A percentile compares a stretch with the other conserved stretches of the same genome.
These are phyloP conservation scores for Polypedilum vanderplanki DNA, from an alignment of 1,140 invertebrate species.

Conservation along the genomic window DNA sequence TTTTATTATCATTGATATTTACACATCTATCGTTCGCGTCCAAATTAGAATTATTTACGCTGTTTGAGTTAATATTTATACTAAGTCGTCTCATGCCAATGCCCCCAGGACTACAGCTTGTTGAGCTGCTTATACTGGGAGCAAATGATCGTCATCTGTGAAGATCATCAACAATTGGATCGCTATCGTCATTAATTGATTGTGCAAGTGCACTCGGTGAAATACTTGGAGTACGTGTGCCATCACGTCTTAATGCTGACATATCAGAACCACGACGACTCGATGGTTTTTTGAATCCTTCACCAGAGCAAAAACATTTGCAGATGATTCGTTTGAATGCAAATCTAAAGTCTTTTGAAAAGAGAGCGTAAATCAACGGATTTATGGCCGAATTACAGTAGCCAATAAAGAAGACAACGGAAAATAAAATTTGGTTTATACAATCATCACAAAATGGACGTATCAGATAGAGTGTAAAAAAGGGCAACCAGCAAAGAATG, in stretches of 20 bases:
- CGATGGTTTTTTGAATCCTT: slow-evolving; percentile 39
- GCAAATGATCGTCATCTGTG: slow-evolving; percentile 50
- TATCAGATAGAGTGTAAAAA: slow-evolving; percentile 88
- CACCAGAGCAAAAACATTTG: slow-evolving; percentile 59
- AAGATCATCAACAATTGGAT: slow-evolving; percentile 45
- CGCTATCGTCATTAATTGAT: slow-evolving; percentile 49
- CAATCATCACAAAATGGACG: slow-evolving; percentile 74
- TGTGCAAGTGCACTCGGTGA: slow-evolving; percentile 44
- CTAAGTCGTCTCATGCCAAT: slow-evolving; percentile 35
- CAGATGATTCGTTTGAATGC: slow-evolving; percentile 90
- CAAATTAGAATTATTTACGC: slow-evolving; percentile 17
- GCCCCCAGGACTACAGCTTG: slow-evolving; percentile 41
- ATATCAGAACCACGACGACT: slow-evolving; percentile 57
- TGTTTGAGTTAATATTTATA: slow-evolving; percentile 33
- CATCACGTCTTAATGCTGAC: slow-evolving; percentile 49
- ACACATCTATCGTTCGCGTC: not conserved
- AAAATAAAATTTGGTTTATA: slow-evolving; percentile 75
- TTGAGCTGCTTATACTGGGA: slow-evolving; percentile 39
- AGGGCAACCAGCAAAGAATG: slow-evolving; percentile 89
- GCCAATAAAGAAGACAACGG: slow-evolving; percentile 91
- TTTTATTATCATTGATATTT: slow-evolving; percentile 1
- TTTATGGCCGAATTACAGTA: slow-evolving; percentile 95
- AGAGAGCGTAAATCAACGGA: slow-evolving; percentile 85
- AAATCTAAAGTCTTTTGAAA: slow-evolving; percentile 85
- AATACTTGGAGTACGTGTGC: slow-evolving; percentile 47